Conservation (phyloP, 2,888 invertebrate genomes). For the Micoletzkya japonica region DNA sequence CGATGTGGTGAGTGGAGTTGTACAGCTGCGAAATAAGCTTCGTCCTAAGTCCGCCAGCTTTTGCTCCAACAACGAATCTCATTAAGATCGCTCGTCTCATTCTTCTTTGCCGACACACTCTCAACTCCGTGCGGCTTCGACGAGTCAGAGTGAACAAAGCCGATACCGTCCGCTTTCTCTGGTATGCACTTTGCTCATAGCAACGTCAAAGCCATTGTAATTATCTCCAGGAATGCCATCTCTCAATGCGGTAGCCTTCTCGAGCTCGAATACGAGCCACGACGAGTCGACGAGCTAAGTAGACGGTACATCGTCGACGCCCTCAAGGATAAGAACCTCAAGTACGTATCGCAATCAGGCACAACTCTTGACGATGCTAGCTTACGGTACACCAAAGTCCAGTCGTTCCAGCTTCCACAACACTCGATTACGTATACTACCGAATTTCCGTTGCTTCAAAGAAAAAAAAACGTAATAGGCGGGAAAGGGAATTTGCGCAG, state of each 20-base stretch:
- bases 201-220: too few species aligned
- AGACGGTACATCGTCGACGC: constrained; percentile 7
- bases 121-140: constrained; percentile 3
- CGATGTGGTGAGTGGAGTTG: not conserved
- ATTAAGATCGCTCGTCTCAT: constrained; percentile 14
- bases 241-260: not conserved
- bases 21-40: too few species aligned
- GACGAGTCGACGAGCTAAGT: not conserved
- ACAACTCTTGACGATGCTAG: not conserved
- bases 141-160: not conserved
- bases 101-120: constrained; percentile 11
- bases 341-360: not conserved
- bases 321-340: not conserved
- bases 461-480: too few species aligned
- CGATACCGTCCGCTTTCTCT: constrained; percentile 4
- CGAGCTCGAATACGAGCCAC: constrained; percentile 12
- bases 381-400: too few species aligned
- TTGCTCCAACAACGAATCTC: not conserved
- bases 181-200: not conserved
- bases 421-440: too few species aligned
- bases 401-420: too few species aligned
- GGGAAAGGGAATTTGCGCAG: too few species aligned
- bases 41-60: too few species aligned
- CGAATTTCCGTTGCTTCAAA: too few species aligned
- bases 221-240: constrained; percentile 11